Evolutionary conservation across 2,113 vertebrate genomes (phyloP).

Genomic region (Crotalus horridus): DNA sequence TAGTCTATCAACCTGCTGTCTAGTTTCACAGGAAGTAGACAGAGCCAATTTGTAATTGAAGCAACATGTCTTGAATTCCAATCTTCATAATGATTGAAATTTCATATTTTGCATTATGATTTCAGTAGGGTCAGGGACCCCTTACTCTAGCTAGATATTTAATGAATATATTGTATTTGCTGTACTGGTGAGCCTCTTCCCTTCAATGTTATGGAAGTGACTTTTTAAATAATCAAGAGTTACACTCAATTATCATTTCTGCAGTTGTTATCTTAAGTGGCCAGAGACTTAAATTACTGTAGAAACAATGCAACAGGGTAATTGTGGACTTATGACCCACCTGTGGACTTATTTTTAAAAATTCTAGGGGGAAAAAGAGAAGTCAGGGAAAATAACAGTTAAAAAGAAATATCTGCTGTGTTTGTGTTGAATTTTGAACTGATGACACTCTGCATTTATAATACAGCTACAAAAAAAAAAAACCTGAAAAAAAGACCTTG

Average conservation of each 20-base stretch:
- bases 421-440: background rate
- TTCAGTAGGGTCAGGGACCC: background rate
- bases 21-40: background rate
- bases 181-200: background rate
- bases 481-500: background rate
- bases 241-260: background rate
- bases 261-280: background rate
- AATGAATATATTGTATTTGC: background rate
- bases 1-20: background rate
- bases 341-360: background rate
- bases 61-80: background rate
- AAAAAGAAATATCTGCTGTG: background rate
- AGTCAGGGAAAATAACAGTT: background rate
- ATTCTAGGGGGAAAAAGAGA: background rate
- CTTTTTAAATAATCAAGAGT: background rate
- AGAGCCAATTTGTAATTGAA: no score
- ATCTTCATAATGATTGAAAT: background rate
- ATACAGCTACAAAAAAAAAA: background rate
- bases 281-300: background rate
- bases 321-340: background rate
- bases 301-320: background rate
- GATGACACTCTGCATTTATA: no score
- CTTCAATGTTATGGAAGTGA: background rate
- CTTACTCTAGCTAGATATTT: background rate
- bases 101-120: background rate